Evolutionary conservation across 2,888 invertebrate genomes (phyloP), one percentile per base, ranked within the genome.

Genomic region (Notocelia uddmanniana): DNA sequence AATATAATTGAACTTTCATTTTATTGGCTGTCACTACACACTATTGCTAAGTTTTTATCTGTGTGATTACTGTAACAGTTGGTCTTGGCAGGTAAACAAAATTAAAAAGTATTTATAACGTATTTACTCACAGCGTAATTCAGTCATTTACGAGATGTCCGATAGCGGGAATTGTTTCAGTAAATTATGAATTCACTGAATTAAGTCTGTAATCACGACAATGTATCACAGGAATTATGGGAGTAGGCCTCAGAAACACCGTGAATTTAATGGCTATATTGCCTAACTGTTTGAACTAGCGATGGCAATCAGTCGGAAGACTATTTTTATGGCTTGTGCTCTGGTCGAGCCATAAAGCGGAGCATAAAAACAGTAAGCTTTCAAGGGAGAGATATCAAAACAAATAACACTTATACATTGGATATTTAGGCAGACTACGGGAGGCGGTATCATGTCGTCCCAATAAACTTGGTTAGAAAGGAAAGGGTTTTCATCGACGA

Each of bases 291-390:
- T 82, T 82, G 85, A 86, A 88, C 84, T 84, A 85, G 83, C 88
- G 88, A 89, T 86, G 82, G 88, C 90, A 90, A 91, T 91, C 91
- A 89, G 86, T 85, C 82, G 83, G 84, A 84, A 89, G 85, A 89
- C 90, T 90, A 91, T 88, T 92, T 91, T 92, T 91, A 92, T 87
- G 88, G 85, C 85, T 84, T 85, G 88, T 87, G 86, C 88, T n/a
- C n/a, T 89, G 87, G 90, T 89, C 89, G 89, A 86, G 89, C 89
- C 84, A 91, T 92, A 92, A 92, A 92, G 86, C 76, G 84, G 83
- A 85, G 84, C 87, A 90, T 92, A 91, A 91, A 92, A 92, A 89
- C 90, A 88, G 87, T 88, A 89, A 89, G 88, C 89, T 85, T 88
- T 81, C 83, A 85, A 84, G 85, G 84, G 84, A 84, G 85, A 89